Percentiles rank a stretch among this genome's conserved stretches.
Evolutionary conservation across 2,797 vertebrate genomes (phyloP).

Genomic region (Acomys russatus): DNA sequence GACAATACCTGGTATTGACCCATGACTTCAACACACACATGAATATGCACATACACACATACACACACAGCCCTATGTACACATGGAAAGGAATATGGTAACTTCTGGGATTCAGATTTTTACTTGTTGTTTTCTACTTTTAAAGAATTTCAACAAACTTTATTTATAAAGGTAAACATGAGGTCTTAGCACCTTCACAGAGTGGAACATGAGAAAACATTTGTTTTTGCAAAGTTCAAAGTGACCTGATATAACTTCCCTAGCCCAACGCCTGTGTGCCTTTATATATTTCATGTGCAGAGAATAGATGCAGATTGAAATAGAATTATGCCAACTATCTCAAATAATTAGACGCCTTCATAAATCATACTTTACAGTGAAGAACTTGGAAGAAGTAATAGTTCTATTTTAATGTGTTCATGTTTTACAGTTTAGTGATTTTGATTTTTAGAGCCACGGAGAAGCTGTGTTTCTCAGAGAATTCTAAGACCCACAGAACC

Average conservation of each 20-base stretch:
- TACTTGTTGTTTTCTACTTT: too few relatives aligned
- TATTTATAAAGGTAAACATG: too few relatives aligned
- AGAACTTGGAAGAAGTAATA: constrained; percentile 3
- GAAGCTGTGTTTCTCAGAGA: neutral
- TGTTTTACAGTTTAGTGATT: constrained; percentile 48
- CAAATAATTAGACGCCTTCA: constrained; percentile 60
- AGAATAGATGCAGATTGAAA: constrained; percentile 54
- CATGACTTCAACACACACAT: too few relatives aligned
- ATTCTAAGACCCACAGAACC: neutral
- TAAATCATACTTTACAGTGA: constrained; percentile 13
- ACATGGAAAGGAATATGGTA: too few relatives aligned
- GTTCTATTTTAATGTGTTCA: constrained; percentile 51
- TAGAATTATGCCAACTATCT: constrained; percentile 44
- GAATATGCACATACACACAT: too few relatives aligned
- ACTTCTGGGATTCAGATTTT: too few relatives aligned
- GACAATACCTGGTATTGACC: too few relatives aligned
- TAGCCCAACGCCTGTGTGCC: constrained; percentile 10
- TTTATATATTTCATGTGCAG: neutral
- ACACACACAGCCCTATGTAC: too few relatives aligned
- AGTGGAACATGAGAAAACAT: constrained; percentile 36
- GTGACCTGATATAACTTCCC: constrained; percentile 64
- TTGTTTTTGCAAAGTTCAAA: constrained; percentile 68
- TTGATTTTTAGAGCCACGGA: constrained; percentile 31
- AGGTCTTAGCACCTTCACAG: neutral
- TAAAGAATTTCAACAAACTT: too few relatives aligned